Evolutionary conservation across 2,888 invertebrate species (phyloP), one percentile per base, ranked within the genome.

Genomic region (Trachelus tabidus): DNA sequence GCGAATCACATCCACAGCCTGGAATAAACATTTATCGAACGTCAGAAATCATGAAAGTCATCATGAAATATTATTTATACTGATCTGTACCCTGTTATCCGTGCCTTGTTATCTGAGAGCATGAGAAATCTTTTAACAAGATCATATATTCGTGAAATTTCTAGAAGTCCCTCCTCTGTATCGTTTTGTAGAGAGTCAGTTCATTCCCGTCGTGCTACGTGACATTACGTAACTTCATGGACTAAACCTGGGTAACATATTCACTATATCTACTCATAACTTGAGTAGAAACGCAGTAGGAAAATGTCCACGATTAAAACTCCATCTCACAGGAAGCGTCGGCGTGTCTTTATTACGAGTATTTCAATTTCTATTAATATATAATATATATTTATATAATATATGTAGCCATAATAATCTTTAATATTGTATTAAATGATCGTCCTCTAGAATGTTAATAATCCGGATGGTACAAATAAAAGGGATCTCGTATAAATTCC

Each of bases 281-380:
- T 35, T 12, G 12, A 35, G 3, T 35, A 40, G 15, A 40, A 15
- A 15, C 6, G 40, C 40, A 40, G 4, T 40, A 40, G 40, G 40
- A 40, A 40, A 40, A 40, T 40, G 40, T 40, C 15, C 4, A 40
- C 40, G 40, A 40, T 40, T 40, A 40, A 40, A 40, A 40, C 15
- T 69, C 69, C 33, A 12, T 73, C 34, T 76, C 76, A 78, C 77
- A 88, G 87, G 87, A 88, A 91, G 90, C 90, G 88, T 90, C 89
- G 89, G 90, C 88, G 87, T 90, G 87, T 90, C 87, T 90, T 90
- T 90, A 90, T 90, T 90, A 90, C 87, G 90, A 90, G 86, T 90
- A 90, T 89, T 89, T 90, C 88, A 90, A 88, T 90, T 89, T 90
- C 89, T 90, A 89, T 83, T 86, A 90, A 90, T 90, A 90, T 89